phyloP scores from a whole-genome alignment of 1,140 invertebrate genomes.

The Ips typographus region DNA sequence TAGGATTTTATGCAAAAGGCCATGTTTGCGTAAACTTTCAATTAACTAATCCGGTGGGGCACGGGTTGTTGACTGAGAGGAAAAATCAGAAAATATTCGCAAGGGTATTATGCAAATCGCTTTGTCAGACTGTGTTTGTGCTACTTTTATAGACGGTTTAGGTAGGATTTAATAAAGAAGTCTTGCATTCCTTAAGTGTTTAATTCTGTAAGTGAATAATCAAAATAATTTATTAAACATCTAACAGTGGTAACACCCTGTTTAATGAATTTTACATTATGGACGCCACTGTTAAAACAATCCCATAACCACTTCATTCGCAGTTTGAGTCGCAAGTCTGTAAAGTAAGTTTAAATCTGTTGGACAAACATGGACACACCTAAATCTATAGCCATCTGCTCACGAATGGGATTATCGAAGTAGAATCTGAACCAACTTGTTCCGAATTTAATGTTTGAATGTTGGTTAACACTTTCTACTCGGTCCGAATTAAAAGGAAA shows the following conservation, averaged over 20 bases:
- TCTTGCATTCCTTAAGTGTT: no score
- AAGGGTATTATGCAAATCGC: constrained; percentile 15
- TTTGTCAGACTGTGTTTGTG: neutral
- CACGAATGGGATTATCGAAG: constrained; percentile 48
- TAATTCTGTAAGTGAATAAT: no score
- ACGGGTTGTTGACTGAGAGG: constrained; percentile 19
- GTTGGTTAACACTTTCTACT: constrained; percentile 38
- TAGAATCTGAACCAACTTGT: constrained; percentile 48
- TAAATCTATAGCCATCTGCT: constrained; percentile 52
- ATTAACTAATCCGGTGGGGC: constrained; percentile 30
- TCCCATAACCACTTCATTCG: constrained; percentile 30
- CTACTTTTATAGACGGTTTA: no score
- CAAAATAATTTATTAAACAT: no score
- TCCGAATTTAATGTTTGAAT: constrained; percentile 47
- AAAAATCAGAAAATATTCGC: constrained; percentile 28
- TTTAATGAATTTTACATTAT: no score
- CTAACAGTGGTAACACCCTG: no score
- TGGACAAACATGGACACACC: constrained; percentile 53
- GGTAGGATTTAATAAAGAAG: no score
- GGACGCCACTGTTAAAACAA: constrained; percentile 15
- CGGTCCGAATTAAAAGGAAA: constrained; percentile 37
- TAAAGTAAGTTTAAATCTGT: constrained; percentile 50
- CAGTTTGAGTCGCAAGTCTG: constrained; percentile 29
- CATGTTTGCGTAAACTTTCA: constrained; percentile 36
- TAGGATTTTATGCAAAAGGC: constrained; percentile 32